Percentiles rank a stretch among this genome's conserved stretches.
Conservation (phyloP, 2,888 invertebrate species). For the Drosophila dives region DNA sequence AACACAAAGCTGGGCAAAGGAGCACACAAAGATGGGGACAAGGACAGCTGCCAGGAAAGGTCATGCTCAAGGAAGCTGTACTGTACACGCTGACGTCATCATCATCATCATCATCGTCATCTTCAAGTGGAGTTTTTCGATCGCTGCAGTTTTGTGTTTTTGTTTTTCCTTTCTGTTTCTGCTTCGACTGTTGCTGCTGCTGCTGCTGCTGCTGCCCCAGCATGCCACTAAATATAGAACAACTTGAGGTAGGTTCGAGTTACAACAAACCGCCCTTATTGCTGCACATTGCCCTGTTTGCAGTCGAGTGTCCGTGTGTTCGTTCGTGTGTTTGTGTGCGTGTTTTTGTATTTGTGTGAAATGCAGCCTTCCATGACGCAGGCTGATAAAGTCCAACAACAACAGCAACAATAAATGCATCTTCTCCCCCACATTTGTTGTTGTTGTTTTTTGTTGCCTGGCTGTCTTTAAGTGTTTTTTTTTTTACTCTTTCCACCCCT, state of each 20-base stretch:
- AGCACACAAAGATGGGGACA: constrained; percentile 11
- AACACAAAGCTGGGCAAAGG: background rate
- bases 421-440: constrained; percentile 6
- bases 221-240: constrained; percentile 74
- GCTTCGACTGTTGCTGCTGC: background rate
- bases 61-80: constrained; percentile 25
- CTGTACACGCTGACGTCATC: constrained; percentile 29
- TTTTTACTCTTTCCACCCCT: constrained; percentile 5
- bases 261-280: constrained; percentile 54
- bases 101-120: constrained; percentile 8
- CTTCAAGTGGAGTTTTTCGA: constrained; percentile 13
- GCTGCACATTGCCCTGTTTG: constrained; percentile 21
- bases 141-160: constrained; percentile 19
- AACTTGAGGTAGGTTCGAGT: constrained; percentile 76
- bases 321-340: constrained; percentile 8
- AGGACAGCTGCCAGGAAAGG: constrained; percentile 36
- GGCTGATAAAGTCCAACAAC: constrained; percentile 50
- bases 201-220: background rate
- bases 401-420: constrained; percentile 30
- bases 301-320: constrained; percentile 4
- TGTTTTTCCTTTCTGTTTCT: constrained; percentile 6
- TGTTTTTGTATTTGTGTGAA: constrained; percentile 24
- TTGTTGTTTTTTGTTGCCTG: constrained; percentile 12
- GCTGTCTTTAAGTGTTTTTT: constrained; percentile 34
- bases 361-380: constrained; percentile 62